These are phyloP conservation scores for Anarrhichthys ocellatus DNA, from an alignment of 2,113 vertebrate species.

Conservation along the genomic window DNA sequence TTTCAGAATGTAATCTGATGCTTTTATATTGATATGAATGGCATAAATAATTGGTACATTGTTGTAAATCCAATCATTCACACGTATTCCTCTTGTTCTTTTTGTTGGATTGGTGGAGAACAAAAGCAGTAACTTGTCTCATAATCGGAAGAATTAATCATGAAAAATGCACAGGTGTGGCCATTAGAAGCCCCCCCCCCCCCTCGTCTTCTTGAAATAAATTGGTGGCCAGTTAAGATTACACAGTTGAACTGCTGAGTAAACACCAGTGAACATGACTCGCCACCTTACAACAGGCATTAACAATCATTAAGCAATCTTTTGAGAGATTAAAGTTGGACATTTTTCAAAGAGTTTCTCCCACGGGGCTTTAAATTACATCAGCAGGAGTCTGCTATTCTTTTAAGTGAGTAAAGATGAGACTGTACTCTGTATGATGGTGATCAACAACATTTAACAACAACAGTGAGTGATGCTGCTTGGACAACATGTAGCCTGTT, in stretches of 20 bases:
- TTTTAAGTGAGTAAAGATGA: constrained; percentile 19
- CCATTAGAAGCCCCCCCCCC: neutral
- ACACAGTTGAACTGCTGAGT: neutral
- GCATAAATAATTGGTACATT: neutral
- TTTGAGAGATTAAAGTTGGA: constrained; percentile 1
- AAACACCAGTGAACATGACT: constrained; percentile 7
- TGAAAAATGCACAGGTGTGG: neutral
- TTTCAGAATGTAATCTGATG: neutral
- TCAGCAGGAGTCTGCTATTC: constrained; percentile 1
- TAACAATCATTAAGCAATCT: neutral
- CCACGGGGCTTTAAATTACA: neutral
- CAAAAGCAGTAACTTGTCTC: neutral
- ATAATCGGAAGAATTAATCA: neutral
- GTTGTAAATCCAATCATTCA: neutral
- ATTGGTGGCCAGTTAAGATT: neutral
- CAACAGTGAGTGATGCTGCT: neutral
- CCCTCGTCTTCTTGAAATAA: neutral
- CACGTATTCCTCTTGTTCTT: neutral
- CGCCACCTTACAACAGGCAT: neutral
- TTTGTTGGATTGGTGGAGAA: neutral
- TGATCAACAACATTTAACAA: neutral
- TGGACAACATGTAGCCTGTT: neutral
- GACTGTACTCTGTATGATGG: neutral
- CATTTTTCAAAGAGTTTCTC: neutral
- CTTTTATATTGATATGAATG: neutral